Evolutionary conservation across 1,140 invertebrate species (phyloP).

Genomic region (Alviniconcha marisindica): DNA sequence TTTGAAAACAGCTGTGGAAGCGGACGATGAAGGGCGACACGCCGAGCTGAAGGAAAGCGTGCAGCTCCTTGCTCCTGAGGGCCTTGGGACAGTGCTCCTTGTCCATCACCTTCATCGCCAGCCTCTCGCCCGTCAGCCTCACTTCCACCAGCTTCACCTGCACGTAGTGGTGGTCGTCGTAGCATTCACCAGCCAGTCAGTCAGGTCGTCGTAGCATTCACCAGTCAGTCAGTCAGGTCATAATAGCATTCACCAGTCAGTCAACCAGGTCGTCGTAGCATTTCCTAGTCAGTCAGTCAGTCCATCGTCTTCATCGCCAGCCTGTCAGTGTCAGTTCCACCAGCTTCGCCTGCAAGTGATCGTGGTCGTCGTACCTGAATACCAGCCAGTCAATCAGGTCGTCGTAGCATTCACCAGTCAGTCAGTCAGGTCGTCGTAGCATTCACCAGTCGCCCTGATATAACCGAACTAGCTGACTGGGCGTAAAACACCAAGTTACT

Average conservation of each 20-base stretch:
- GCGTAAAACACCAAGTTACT: not conserved
- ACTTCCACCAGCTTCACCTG: constrained; percentile 26
- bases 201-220: too few species aligned
- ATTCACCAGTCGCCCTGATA: too few species aligned
- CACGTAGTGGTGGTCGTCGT: not conserved
- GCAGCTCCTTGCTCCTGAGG: constrained; percentile 12
- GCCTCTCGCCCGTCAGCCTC: constrained; percentile 7
- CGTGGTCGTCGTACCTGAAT: too few species aligned
- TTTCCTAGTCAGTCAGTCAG: too few species aligned
- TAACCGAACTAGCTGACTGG: too few species aligned
- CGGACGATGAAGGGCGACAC: constrained; percentile 23
- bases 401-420: too few species aligned
- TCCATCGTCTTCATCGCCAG: too few species aligned
- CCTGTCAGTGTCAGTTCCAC: not conserved
- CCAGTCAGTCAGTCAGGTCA: too few species aligned
- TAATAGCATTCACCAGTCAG: too few species aligned
- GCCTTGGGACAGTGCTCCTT: not conserved
- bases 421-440: too few species aligned
- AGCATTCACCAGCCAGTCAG: not conserved
- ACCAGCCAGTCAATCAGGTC: too few species aligned
- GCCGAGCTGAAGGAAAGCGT: constrained; percentile 19
- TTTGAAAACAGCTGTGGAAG: constrained; percentile 28
- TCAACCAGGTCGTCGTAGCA: too few species aligned
- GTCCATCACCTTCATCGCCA: constrained; percentile 29
- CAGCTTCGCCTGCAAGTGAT: constrained; percentile 10